Conservation (phyloP, 2,888 invertebrate genomes). For the Lingula anatina region DNA sequence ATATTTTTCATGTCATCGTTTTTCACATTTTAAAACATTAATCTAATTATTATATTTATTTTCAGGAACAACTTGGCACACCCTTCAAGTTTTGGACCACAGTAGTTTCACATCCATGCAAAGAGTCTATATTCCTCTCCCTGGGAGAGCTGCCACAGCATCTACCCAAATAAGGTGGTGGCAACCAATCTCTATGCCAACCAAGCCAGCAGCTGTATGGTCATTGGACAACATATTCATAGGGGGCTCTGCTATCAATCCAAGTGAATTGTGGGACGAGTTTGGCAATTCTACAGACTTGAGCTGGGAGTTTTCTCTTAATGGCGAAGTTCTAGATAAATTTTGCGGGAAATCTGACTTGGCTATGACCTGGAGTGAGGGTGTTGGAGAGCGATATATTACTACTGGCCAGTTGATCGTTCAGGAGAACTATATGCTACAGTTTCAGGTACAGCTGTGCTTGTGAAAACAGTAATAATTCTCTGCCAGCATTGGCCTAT, state of each 20-base stretch:
- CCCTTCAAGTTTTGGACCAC: constrained; percentile 44
- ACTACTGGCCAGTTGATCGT: constrained; percentile 51
- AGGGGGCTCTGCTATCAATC: constrained; percentile 52
- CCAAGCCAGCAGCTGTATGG: constrained; percentile 38
- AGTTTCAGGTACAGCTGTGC: constrained; percentile 48
- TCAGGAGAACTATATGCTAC: constrained; percentile 48
- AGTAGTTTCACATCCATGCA: constrained; percentile 29
- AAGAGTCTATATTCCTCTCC: constrained; percentile 42
- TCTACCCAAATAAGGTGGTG: constrained; percentile 45
- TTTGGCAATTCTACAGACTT: constrained; percentile 25
- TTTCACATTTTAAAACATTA: background rate
- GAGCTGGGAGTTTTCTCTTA: constrained; percentile 44
- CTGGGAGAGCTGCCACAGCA: constrained; percentile 34
- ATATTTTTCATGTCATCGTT: too few relatives aligned
- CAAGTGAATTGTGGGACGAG: constrained; percentile 37
- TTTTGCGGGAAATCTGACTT: constrained; percentile 25
- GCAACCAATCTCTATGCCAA: constrained; percentile 30
- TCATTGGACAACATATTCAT: constrained; percentile 51
- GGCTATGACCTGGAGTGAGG: constrained; percentile 38
- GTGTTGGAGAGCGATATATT: constrained; percentile 32
- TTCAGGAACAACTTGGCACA: constrained; percentile 44
- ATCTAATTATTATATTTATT: background rate
- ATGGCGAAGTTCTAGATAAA: constrained; percentile 24
- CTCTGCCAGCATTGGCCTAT: too few relatives aligned
- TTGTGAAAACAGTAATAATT: too few relatives aligned